These are phyloP conservation scores for Lathamus discolor DNA, from an alignment of 2,113 vertebrate species.

Conservation along the genomic window DNA sequence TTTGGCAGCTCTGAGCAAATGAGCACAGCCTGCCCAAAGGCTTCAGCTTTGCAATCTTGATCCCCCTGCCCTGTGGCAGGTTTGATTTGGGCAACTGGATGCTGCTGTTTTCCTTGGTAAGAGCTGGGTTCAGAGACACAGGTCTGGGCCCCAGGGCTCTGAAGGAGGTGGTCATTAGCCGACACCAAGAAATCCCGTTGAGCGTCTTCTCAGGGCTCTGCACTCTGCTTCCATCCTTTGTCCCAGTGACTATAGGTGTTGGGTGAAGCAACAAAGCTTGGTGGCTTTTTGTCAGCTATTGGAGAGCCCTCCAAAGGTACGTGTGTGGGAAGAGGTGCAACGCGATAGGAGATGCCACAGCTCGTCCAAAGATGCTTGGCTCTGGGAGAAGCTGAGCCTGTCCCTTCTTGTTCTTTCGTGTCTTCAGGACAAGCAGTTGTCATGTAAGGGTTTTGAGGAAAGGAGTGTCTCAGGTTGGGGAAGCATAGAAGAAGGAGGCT, in stretches of 20 bases:
- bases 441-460: background rate
- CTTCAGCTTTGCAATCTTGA: background rate
- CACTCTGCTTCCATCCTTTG: background rate
- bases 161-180: background rate
- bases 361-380: background rate
- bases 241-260: background rate
- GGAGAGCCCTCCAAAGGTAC: background rate
- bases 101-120: background rate
- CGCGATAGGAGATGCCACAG: rapidly evolving
- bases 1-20: background rate
- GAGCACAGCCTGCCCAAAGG: background rate
- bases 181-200: background rate
- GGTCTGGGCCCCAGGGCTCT: background rate
- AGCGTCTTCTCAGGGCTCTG: rapidly evolving
- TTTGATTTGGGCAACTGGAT: background rate
- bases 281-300: background rate
- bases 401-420: background rate
- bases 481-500: background rate
- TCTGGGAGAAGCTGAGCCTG: background rate
- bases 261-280: background rate
- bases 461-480: background rate
- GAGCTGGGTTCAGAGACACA: background rate
- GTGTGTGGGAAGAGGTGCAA: rapidly evolving
- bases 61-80: background rate
- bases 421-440: background rate